Percentiles rank a stretch among this genome's conserved stretches.
phyloP scores from a whole-genome alignment of 2,888 invertebrate genomes.

The Drosophila lacicola region DNA sequence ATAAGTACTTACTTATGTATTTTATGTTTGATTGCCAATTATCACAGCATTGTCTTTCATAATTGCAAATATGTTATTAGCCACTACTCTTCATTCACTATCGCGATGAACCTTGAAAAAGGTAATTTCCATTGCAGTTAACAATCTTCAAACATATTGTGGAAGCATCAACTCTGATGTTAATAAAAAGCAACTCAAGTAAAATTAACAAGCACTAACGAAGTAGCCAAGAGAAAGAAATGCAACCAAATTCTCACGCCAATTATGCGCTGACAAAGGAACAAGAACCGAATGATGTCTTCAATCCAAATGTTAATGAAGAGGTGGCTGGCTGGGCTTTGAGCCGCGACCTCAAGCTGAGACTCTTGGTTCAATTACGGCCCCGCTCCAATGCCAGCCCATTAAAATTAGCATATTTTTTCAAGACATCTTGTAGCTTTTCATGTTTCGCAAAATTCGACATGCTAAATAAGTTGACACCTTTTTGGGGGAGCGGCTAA shows the following conservation, averaged over 20 bases:
- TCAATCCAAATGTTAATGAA: constrained; percentile 56
- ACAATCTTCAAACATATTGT: constrained; percentile 16
- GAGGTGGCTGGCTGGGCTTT: constrained; percentile 14
- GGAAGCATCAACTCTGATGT: constrained; percentile 7
- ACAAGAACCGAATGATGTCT: constrained; percentile 45
- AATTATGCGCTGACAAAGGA: constrained; percentile 56
- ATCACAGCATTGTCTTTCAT: constrained; percentile 3
- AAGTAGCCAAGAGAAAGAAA: constrained; percentile 31
- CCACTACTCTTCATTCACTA: too few species aligned
- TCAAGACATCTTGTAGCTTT: constrained; percentile 48
- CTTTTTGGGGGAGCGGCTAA: constrained; percentile 41
- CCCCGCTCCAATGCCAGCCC: constrained; percentile 65
- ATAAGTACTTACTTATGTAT: neutral
- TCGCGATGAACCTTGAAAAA: neutral
- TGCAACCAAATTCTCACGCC: constrained; percentile 64
- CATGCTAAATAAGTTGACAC: constrained; percentile 75
- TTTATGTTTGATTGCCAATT: neutral
- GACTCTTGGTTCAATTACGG: constrained; percentile 65
- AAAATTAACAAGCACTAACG: constrained; percentile 25
- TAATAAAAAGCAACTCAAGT: constrained; percentile 11
- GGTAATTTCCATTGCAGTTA: constrained; percentile 10
- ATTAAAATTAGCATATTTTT: constrained; percentile 71
- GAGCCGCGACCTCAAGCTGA: constrained; percentile 9
- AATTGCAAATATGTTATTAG: too few species aligned
- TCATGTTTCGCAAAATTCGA: constrained; percentile 57